phyloP scores from a whole-genome alignment of 2,113 vertebrate genomes.

The Oncorhynchus gorbuscha region DNA sequence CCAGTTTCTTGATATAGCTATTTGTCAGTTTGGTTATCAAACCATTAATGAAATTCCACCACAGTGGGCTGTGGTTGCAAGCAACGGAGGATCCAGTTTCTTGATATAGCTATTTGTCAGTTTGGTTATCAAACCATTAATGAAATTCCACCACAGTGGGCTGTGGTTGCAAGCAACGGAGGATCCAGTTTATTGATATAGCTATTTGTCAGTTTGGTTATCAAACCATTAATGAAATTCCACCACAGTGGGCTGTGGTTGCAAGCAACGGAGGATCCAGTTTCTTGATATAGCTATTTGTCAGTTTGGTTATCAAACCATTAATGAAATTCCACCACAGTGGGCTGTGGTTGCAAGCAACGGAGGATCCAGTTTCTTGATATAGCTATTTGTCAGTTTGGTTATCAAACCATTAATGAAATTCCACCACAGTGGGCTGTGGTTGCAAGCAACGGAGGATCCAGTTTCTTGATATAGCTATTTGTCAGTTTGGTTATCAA shows the following conservation, averaged over 20 bases:
- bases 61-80: slow-evolving; percentile 62
- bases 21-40: slow-evolving; percentile 71
- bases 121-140: slow-evolving; percentile 73
- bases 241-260: slow-evolving; percentile 61
- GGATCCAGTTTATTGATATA: slow-evolving; percentile 58
- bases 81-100: slow-evolving; percentile 54
- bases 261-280: slow-evolving; percentile 51
- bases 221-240: slow-evolving; percentile 66
- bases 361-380: slow-evolving; percentile 57
- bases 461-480: slow-evolving; percentile 57
- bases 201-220: slow-evolving; percentile 67
- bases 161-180: slow-evolving; percentile 65
- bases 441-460: slow-evolving; percentile 60
- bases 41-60: slow-evolving; percentile 56
- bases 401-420: slow-evolving; percentile 71
- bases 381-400: slow-evolving; percentile 62
- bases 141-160: slow-evolving; percentile 37
- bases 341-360: slow-evolving; percentile 63
- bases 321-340: slow-evolving; percentile 48
- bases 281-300: slow-evolving; percentile 57
- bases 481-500: slow-evolving; percentile 71
- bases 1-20: slow-evolving; percentile 57
- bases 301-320: slow-evolving; percentile 73
- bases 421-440: slow-evolving; percentile 51
- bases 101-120: slow-evolving; percentile 59